A percentile compares a stretch with the other conserved stretches of the same genome.
phyloP scores from a whole-genome alignment of 2,113 vertebrate species.

The Eptesicus fuscus region DNA sequence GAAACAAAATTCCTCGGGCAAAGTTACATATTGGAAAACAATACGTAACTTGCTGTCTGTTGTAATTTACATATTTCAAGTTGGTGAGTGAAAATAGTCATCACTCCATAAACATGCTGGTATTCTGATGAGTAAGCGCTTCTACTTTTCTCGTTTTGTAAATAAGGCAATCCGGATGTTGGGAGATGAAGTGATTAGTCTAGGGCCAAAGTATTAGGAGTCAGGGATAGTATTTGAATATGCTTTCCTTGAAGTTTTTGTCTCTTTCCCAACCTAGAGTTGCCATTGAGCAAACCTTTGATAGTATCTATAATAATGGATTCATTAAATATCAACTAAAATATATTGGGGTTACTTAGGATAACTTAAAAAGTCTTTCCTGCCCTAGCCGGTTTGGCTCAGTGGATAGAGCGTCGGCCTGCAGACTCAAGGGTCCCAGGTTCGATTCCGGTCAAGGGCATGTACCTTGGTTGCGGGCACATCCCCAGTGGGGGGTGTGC shows the following conservation, averaged over 20 bases:
- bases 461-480: too few relatives aligned
- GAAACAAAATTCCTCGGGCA: slow-evolving; percentile 23
- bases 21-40: neutral
- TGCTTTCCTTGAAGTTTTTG: neutral
- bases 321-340: neutral
- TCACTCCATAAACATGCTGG: neutral
- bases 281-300: neutral
- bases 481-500: too few relatives aligned
- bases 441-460: too few relatives aligned
- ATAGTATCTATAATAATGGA: neutral
- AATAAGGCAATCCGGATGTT: slow-evolving; percentile 11
- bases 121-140: slow-evolving; percentile 39
- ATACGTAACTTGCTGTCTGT: slow-evolving; percentile 18
- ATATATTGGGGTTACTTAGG: neutral
- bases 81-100: slow-evolving; percentile 35
- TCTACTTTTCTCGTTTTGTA: slow-evolving; percentile 37
- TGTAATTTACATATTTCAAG: slow-evolving; percentile 48
- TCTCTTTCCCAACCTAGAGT: neutral
- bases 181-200: slow-evolving; percentile 33
- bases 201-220: neutral
- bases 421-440: too few relatives aligned
- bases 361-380: neutral
- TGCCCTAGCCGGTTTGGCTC: too few relatives aligned
- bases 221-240: neutral
- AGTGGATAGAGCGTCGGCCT: too few relatives aligned